Evolutionary conservation across 2,113 vertebrate genomes (phyloP), one percentile per base, ranked within the genome.

Genomic region (Pleuronectes platessa): DNA sequence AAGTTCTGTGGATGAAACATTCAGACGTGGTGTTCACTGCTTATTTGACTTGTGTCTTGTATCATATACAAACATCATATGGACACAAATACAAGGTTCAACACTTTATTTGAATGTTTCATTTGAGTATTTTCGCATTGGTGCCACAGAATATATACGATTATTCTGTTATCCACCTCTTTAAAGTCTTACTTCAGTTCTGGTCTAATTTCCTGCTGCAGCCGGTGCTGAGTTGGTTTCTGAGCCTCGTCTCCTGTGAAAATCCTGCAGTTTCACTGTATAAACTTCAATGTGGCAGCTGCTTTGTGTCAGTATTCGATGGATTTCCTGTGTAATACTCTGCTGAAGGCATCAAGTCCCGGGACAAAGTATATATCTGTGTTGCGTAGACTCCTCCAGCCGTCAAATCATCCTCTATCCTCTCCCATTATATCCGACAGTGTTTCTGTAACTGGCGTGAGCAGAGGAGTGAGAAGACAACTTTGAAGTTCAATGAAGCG

Each of bases 401-500:
- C 56, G 37, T 85, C 64, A 55, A 63, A 61, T 62, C 69, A 53
- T 56, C 67, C 73, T 67, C 69, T 2, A 5, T 81, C 74, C 65
- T 56, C 26, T 74, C 55, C 20, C 62, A 15, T 78, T 85, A 18
- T 79, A 70, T 54, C 72, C 26, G 10, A 17, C 68, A 71, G 64
- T 54, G 51, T 54, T 54, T 54, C 51, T 54, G 51, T 54, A 54
- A 20, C 18, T 54, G 51, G 20, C 51, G 51, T 65, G 79, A 76
- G 76, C 62, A 42, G 53, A 77, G 58, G 42, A 65, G 49, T 42
- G 18, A 78, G 81, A 17, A 71, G 76, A 68, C 72, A 83, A 88
- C 87, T 88, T 89, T 90, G 89, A 89, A 86, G 87, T 89, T 89
- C 73, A 67, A 15, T 42, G 61, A 65, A 84, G 76, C 81, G 59